Base-by-base conservation (phyloP, 2,113 vertebrate genomes). In the Xiphorhynchus elegans region DNA sequence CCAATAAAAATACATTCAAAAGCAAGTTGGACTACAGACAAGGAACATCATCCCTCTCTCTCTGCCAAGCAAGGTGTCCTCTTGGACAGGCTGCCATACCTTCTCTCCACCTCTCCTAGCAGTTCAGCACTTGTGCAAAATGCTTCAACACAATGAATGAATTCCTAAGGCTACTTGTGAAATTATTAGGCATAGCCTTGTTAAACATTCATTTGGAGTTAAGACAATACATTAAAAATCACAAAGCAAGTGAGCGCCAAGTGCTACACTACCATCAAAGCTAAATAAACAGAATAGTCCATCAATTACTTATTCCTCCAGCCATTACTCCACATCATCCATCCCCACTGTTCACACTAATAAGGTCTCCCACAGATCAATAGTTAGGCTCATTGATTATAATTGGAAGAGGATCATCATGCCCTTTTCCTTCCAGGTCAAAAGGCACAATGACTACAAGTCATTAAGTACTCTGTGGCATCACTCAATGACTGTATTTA, bases 121-220 rank as follows among this genome's bases (percentile, higher is more conserved):
- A 92, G 59, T 18, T 84, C 67, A 81, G 77, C 59, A 81, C 66
- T 67, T 63, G 35, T 80, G 69, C 58, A 85, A 85, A 95, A 84
- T 0, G 0, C 23, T 90, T 95, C 68, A 68, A 91, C 25, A 94
- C 44, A 93, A 69, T 13, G 40, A 92, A 84, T 28, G 11, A 83
- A 94, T 89, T 97, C 92, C 84, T 96, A 97, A 64, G 69, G 92
- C 87, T 96, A 93, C 93, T 96, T 94, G 73, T 94, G 94, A 97
- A 95, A 97, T 93, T 81, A 94, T 74, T 56, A 88, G 88, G 88
- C 40, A 6, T 58, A 93, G 81, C 63, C 76, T 77, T 77, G 69
- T 95, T 96, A 96, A 97, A 94, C 92, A 88, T 72, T 93, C 85
- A 69, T 95, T 94, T 95, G 76, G 62, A 92, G 56, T 87, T 68